phyloP scores from a whole-genome alignment of 2,888 invertebrate genomes.

The Dysmachus trigonus region DNA sequence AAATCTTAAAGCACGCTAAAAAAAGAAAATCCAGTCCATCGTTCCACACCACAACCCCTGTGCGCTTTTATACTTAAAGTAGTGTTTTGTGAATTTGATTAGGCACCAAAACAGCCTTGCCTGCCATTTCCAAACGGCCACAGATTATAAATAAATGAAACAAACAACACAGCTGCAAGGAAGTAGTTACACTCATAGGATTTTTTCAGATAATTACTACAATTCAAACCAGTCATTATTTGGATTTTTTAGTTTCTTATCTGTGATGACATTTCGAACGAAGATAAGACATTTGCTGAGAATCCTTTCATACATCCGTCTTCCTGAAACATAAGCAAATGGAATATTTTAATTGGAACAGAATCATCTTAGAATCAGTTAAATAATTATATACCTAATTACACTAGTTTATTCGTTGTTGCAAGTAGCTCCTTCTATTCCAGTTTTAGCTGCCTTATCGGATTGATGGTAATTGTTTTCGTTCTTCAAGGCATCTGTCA shows the following conservation, averaged over 20 bases:
- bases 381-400: too few relatives aligned
- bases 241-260: not conserved
- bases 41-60: not conserved
- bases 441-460: too few relatives aligned
- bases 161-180: slow-evolving; percentile 55
- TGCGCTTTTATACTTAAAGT: not conserved
- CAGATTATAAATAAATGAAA: slow-evolving; percentile 53
- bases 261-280: not conserved
- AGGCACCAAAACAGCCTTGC: slow-evolving; percentile 75
- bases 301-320: not conserved
- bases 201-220: not conserved
- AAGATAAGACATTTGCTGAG: not conserved
- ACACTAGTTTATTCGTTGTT: too few relatives aligned
- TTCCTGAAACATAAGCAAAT: not conserved
- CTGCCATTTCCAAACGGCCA: slow-evolving; percentile 74
- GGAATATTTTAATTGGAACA: not conserved
- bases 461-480: too few relatives aligned
- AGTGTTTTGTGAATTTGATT: slow-evolving; percentile 46
- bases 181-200: slow-evolving; percentile 41
- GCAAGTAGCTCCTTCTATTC: too few relatives aligned
- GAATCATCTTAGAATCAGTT: not conserved
- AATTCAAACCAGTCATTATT: not conserved
- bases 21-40: slow-evolving; percentile 30
- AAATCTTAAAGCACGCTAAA: not conserved
- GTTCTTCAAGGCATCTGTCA: too few relatives aligned